These are phyloP conservation scores for Lasioglossum malachurum DNA, from an alignment of 2,888 invertebrate species.

Conservation along the genomic window DNA sequence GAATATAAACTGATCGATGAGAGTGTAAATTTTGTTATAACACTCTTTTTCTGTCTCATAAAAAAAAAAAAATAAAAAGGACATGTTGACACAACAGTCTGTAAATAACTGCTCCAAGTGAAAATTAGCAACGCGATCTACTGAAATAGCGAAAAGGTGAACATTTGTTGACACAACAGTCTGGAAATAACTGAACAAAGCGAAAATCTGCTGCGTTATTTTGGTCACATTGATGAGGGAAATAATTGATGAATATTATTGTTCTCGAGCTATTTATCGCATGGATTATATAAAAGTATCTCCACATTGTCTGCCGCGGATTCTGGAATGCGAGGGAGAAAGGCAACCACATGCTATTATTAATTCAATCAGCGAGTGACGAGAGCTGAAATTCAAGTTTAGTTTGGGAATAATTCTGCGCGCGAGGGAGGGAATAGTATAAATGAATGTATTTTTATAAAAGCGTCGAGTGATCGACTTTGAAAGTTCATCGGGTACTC, in stretches of 20 bases:
- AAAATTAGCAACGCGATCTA: background rate
- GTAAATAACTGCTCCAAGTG: background rate
- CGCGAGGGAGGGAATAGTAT: background rate
- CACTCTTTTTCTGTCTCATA: background rate
- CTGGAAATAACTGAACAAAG: background rate
- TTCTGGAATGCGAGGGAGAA: background rate
- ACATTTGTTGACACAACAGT: background rate
- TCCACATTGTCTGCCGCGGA: background rate
- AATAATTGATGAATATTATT: background rate
- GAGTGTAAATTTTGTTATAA: background rate
- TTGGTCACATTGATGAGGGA: background rate
- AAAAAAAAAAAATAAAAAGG: background rate
- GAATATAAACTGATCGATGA: background rate
- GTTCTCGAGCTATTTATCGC: slow-evolving; percentile 1
- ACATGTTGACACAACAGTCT: background rate
- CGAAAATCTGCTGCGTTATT: background rate
- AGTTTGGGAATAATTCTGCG: background rate
- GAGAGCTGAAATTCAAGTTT: background rate
- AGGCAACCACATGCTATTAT: background rate
- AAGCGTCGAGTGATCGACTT: slow-evolving; percentile 5
- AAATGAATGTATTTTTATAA: background rate
- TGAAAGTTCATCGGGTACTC: slow-evolving; percentile 7
- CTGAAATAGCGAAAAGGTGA: background rate
- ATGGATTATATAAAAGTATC: background rate
- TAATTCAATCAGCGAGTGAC: background rate